Percentiles rank a stretch among this genome's conserved stretches.
Evolutionary conservation across 2,113 vertebrate genomes (phyloP).

Genomic region (Piaya cayana): DNA sequence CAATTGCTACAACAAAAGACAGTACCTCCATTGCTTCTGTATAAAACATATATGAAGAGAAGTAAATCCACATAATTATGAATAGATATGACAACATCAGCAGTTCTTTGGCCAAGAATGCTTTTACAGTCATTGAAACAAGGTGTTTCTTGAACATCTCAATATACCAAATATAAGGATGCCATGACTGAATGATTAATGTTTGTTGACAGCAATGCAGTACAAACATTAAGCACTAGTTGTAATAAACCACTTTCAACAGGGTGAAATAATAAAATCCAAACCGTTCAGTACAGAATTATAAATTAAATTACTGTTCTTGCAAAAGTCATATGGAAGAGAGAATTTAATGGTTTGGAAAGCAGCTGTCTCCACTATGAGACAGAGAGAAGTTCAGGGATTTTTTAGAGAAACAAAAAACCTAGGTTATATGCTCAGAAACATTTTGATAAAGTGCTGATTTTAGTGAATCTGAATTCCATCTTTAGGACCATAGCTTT

Average conservation of each 20-base stretch:
- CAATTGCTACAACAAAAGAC: not conserved
- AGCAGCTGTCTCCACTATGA: not conserved
- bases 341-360: not conserved
- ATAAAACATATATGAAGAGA: not conserved
- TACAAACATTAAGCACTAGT: not conserved
- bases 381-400: not conserved
- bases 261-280: not conserved
- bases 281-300: not conserved
- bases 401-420: not conserved
- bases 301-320: not conserved
- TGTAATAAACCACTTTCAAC: not conserved
- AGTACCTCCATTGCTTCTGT: not conserved
- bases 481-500: not conserved
- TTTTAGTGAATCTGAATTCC: not conserved
- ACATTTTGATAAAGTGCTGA: not conserved
- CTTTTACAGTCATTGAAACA: not conserved
- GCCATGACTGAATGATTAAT: not conserved
- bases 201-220: not conserved
- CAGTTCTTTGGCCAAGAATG: not conserved
- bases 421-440: not conserved
- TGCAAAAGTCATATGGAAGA: not conserved
- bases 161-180: not conserved
- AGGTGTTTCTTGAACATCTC: not conserved
- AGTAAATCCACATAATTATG: not conserved
- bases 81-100: not conserved